phyloP scores from a whole-genome alignment of 2,888 invertebrate genomes.

The Petrolisthes cinctipes region DNA sequence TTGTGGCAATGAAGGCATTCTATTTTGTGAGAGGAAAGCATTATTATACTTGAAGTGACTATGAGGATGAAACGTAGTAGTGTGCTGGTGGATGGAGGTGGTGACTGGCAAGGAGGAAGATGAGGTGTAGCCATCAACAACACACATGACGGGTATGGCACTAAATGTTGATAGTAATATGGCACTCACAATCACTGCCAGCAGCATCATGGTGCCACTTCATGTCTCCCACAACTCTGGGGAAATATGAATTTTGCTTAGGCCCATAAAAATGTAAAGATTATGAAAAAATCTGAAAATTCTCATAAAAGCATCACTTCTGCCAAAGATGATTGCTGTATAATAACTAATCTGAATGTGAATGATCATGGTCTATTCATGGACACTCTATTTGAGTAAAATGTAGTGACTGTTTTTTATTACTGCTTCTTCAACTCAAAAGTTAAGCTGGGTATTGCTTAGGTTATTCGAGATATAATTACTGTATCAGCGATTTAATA shows the following conservation, averaged over 20 bases:
- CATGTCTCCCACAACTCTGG: conserved; percentile 50
- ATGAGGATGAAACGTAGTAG: neutral
- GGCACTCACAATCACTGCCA: conserved; percentile 38
- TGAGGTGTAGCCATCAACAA: neutral
- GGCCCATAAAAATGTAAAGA: neutral
- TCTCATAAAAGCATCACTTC: no score
- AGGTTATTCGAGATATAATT: no score
- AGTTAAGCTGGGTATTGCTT: no score
- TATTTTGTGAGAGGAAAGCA: no score
- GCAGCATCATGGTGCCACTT: conserved; percentile 46
- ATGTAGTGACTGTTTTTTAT: no score
- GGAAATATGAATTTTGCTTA: neutral
- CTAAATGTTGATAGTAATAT: conserved; percentile 15
- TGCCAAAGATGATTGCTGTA: no score
- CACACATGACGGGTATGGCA: neutral
- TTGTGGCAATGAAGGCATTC: no score
- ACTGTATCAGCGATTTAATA: no score
- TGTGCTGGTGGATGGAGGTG: neutral
- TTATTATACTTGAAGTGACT: neutral
- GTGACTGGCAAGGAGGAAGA: neutral
- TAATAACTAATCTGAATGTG: neutral
- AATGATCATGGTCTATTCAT: no score
- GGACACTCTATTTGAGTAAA: no score
- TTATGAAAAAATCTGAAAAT: neutral
- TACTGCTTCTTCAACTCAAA: no score